Conservation (phyloP, 92 coral and sea anemone genomes). For the Parazoanthus darwini region DNA sequence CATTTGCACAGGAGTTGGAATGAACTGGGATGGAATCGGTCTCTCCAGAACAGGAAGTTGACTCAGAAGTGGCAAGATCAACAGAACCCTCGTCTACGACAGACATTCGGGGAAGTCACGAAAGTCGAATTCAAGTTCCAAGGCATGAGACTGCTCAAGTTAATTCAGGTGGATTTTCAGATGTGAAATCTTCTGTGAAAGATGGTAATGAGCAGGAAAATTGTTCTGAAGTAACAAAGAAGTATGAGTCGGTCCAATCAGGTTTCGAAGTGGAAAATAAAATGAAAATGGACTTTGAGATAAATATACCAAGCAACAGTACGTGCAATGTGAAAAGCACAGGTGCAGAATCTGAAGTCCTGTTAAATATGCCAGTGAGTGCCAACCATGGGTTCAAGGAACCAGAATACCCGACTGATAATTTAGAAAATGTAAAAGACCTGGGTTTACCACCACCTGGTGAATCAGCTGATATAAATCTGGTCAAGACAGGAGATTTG, state of each 20-base stretch:
- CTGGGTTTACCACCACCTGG: constrained; percentile 5
- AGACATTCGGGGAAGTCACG: not conserved
- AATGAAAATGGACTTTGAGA: not conserved
- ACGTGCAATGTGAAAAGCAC: not conserved
- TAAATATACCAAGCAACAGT: not conserved
- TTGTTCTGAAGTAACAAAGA: not conserved
- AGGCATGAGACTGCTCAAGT: not conserved
- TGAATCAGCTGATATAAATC: constrained; percentile 12
- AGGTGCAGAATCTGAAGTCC: not conserved
- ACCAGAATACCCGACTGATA: not conserved
- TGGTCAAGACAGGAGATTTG: not conserved
- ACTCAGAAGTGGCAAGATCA: not conserved
- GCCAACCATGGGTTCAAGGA: not conserved
- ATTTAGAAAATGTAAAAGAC: constrained; percentile 3
- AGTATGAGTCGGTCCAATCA: not conserved
- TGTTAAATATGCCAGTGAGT: not conserved
- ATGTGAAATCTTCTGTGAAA: not conserved
- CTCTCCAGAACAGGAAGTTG: not conserved
- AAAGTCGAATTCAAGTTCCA: not conserved
- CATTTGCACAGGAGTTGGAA: not conserved
- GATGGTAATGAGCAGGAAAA: not conserved
- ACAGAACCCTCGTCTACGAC: not conserved
- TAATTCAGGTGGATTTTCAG: not conserved
- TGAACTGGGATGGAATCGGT: constrained; percentile 14
- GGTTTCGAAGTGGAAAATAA: not conserved